These are phyloP conservation scores for Paramormyrops kingsleyae DNA, from an alignment of 2,113 vertebrate genomes.

Conservation along the genomic window DNA sequence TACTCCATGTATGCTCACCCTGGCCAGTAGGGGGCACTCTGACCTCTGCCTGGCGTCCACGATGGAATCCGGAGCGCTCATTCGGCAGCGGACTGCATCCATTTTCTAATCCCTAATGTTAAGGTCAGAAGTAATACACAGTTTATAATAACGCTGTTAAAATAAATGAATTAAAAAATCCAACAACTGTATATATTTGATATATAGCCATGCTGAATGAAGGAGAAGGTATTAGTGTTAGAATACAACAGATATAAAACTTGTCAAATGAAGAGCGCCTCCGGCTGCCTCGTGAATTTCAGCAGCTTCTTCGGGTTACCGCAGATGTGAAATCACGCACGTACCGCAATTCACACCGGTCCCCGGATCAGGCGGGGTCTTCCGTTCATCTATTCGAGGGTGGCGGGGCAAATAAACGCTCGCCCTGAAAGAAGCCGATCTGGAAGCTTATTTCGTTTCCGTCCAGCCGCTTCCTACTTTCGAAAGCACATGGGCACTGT, in stretches of 20 bases:
- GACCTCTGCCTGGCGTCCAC: constrained; percentile 25
- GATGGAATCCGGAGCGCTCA: constrained; percentile 38
- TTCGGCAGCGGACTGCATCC: constrained; percentile 47
- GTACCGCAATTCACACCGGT: not conserved
- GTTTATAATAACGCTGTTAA: not conserved
- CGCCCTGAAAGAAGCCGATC: not conserved
- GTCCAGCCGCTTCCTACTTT: not conserved
- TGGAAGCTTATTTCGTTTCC: not conserved
- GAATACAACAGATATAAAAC: not conserved
- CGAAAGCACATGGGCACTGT: not conserved
- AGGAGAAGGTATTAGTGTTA: not conserved
- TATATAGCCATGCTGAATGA: not conserved
- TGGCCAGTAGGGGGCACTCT: constrained; percentile 50
- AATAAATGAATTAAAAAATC: not conserved
- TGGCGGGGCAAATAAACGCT: not conserved
- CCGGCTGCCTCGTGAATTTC: not conserved
- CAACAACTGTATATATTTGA: not conserved
- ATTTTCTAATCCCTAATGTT: constrained; percentile 34
- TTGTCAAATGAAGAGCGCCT: not conserved
- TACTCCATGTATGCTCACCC: constrained; percentile 45
- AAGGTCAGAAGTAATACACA: not conserved
- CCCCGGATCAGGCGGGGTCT: not conserved
- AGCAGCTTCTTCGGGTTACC: not conserved
- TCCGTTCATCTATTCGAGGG: not conserved
- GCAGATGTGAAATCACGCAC: not conserved